phyloP scores from a whole-genome alignment of 2,113 vertebrate species.

The Tautogolabrus adspersus region DNA sequence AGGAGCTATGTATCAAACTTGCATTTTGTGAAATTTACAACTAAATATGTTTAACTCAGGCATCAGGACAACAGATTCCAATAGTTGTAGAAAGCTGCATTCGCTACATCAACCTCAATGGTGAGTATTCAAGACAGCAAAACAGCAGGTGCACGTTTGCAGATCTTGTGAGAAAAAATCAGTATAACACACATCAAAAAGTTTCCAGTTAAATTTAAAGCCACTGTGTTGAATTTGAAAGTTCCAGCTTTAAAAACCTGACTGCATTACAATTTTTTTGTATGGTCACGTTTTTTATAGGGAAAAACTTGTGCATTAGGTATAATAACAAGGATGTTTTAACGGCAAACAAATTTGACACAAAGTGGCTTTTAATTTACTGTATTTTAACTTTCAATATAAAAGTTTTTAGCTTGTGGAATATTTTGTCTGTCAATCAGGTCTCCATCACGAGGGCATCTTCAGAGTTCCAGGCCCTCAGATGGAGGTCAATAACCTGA shows the following conservation, averaged over 20 bases:
- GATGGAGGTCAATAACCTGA: constrained; percentile 85
- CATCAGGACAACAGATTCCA: constrained; percentile 82
- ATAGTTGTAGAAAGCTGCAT: constrained; percentile 89
- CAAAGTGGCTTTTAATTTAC: background rate
- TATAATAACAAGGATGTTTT: background rate
- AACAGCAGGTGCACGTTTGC: background rate
- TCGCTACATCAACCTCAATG: constrained; percentile 89
- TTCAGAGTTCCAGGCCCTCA: constrained; percentile 91
- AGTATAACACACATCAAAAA: too few species aligned
- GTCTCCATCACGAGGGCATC: constrained; percentile 93
- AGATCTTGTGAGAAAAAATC: too few species aligned
- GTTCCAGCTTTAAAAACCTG: too few species aligned
- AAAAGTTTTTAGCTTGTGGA: background rate
- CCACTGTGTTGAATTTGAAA: too few species aligned
- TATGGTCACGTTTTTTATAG: too few species aligned
- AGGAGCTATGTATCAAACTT: background rate
- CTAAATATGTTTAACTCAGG: constrained; percentile 51
- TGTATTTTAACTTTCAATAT: background rate
- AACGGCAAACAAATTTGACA: background rate
- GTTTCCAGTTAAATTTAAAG: too few species aligned
- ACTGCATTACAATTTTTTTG: background rate
- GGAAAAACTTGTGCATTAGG: background rate
- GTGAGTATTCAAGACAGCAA: constrained; percentile 67
- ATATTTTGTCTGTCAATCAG: constrained; percentile 65
- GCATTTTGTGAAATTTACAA: background rate